Percentiles rank a stretch among this genome's conserved stretches.
These are phyloP conservation scores for Manis crassicaudata DNA, from an alignment of 2,797 vertebrate species.

Conservation along the genomic window DNA sequence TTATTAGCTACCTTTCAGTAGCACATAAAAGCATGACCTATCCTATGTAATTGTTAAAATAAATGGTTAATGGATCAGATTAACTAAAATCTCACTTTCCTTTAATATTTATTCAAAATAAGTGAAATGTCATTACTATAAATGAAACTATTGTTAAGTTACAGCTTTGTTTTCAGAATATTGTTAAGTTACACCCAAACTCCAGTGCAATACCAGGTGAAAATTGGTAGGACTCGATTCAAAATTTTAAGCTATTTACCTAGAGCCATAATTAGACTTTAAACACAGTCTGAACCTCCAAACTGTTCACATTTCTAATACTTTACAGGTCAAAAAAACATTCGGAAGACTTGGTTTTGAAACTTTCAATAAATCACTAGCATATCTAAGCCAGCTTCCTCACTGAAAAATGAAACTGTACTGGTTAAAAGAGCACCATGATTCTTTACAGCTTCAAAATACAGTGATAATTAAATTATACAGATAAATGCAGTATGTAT, in stretches of 20 bases:
- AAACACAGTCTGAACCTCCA: background rate
- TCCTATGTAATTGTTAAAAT: background rate
- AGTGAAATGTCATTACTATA: constrained; percentile 34
- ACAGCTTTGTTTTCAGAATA: constrained; percentile 39
- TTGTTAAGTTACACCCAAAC: background rate
- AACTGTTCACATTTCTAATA: background rate
- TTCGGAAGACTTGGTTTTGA: background rate
- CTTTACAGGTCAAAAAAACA: constrained; percentile 19
- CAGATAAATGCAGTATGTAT: background rate
- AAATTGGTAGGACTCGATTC: background rate
- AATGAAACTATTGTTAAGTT: constrained; percentile 31
- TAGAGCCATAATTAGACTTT: constrained; percentile 28
- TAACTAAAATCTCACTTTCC: background rate
- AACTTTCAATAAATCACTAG: constrained; percentile 20
- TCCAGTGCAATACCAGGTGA: background rate
- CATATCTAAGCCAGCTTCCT: background rate
- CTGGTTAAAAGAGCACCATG: background rate
- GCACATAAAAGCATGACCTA: constrained; percentile 14
- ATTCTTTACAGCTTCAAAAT: constrained; percentile 46
- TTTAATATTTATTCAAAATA: constrained; percentile 51
- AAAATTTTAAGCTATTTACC: constrained; percentile 44
- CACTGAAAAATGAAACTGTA: background rate
- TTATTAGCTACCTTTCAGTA: constrained; percentile 26
- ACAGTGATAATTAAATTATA: constrained; percentile 33
- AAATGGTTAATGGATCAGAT: constrained; percentile 21